Conservation (phyloP, 2,797 vertebrate genomes). For the Sebastes goodei region DNA sequence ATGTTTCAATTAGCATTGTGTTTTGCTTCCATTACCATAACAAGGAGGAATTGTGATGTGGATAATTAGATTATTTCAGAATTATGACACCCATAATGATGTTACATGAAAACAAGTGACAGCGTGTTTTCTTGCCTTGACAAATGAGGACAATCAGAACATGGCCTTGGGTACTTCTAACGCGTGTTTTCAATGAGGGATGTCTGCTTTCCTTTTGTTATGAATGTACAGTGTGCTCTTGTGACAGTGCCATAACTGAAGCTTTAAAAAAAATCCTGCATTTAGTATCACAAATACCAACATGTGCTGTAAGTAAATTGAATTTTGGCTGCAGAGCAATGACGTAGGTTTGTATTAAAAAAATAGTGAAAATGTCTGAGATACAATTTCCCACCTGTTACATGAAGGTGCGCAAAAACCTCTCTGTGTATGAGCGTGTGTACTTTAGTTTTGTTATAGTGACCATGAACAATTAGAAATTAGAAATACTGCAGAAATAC, state of each 20-base stretch:
- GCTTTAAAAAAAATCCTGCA: not conserved
- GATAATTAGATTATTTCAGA: slow-evolving; percentile 8
- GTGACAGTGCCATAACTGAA: slow-evolving; percentile 10
- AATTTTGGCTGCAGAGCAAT: not conserved
- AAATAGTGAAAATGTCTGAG: not conserved
- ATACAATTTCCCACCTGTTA: not conserved
- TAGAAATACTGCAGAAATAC: slow-evolving; percentile 4
- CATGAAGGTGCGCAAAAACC: not conserved
- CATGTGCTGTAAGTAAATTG: not conserved
- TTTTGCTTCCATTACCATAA: slow-evolving; percentile 42
- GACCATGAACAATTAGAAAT: not conserved
- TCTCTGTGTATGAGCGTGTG: not conserved
- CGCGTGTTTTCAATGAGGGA: slow-evolving; percentile 21
- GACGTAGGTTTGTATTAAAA: not conserved
- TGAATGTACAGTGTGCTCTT: not conserved
- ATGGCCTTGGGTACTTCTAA: slow-evolving; percentile 29
- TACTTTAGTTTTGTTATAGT: not conserved
- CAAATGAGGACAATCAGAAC: slow-evolving; percentile 53
- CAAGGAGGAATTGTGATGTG: slow-evolving; percentile 7
- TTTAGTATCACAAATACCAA: not conserved
- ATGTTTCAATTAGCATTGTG: slow-evolving; percentile 25
- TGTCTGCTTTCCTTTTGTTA: slow-evolving; percentile 14
- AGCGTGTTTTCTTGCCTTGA: slow-evolving; percentile 40
- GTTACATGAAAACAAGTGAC: slow-evolving; percentile 32
- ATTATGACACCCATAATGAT: slow-evolving; percentile 18